Evolutionary conservation across 2,888 invertebrate species (phyloP), one percentile per base, ranked within the genome.

Genomic region (Lasioglossum calceatum): DNA sequence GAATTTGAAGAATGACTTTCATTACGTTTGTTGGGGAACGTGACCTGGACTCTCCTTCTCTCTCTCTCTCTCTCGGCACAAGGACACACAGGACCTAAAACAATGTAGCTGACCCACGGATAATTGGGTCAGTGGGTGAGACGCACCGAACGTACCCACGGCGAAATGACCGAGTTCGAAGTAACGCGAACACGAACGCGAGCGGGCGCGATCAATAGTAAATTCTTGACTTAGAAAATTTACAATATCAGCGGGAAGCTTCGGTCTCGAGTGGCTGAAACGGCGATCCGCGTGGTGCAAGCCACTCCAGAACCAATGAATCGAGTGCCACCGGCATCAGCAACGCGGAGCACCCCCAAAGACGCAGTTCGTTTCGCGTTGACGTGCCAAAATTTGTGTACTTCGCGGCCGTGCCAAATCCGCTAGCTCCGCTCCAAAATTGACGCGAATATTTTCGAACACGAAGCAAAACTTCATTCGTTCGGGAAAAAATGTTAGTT

Each of bases 181-280:
- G 77, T 81, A 86, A 91, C 86, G 83, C 78, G 86, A 79, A 70
- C 75, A n/a, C 70, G 64, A 64, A 64, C 27, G 4, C 64, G 64
- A 5, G 73, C 74, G 82, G 58, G 58, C 81, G 75, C 64, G 64
- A 91, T 91, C 91, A 84, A 92, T 91, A 89, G 86, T 47, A 84
- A 85, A 91, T 92, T 91, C 92, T 92, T 91, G 91, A 91, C 91
- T 91, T 88, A 87, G 91, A 91, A 91, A 92, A 91, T 85, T 78
- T 87, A 92, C 92, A 87, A 90, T 87, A 88, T 91, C 91, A 92
- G 91, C 88, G 81, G 39, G 12, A 39, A 39, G 19, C 71, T 23
- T 36, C 10, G 58, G 50, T 74, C 61, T 32, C 36, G 50, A 75
- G 75, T 71, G 36, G 73, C n/a, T 74, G 64, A 79, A 67, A 14